Evolutionary conservation across 2,888 invertebrate genomes (phyloP), one percentile per base, ranked within the genome.

Genomic region (Sympetrum striolatum): DNA sequence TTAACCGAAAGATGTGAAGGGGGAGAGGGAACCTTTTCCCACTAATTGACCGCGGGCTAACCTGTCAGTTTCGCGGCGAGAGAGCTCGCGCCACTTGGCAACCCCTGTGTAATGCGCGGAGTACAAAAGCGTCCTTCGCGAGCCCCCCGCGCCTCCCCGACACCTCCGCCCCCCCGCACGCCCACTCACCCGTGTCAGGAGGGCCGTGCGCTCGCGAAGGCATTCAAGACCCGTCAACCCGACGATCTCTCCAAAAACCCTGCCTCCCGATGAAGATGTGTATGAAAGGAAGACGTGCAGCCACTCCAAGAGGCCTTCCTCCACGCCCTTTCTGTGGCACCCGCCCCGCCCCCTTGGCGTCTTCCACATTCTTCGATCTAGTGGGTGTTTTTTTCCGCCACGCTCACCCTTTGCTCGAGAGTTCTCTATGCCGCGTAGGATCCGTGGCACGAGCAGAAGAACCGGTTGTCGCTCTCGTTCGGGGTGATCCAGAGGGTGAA

Each of bases 11-110:
- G 15, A 58, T 58, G 31, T 44, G 48, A 81, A 53, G 53, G 86
- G 60, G n/a, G n/a, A n/a, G 60, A 37, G 39, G 37, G 39, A 86
- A 86, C 86, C 86, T 86, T 60, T 86, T 86, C 60, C 60, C 15
- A 86, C 86, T 86, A 86, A 86, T 86, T 86, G 86, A 86, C 86
- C 86, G 86, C 86, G 86, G 86, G 86, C 86, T 86, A 86, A 86
- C 60, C 86, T 86, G 86, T 86, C 86, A 86, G 60, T 18, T 73
- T 86, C 86, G 60, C 86, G 60, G 60, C 60, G 60, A 86, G 58
- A 82, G 58, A 37, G 82, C 82, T 82, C 58, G 37, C 37, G 86
- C 86, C 86, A 86, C 86, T 86, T 86, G 86, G 58, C 60, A 86
- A 37, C 86, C 58, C 86, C 60, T 37, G 86, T 60, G 86, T 86